Evolutionary conservation across 2,888 invertebrate genomes (phyloP).

Genomic region (Volucella zonaria): DNA sequence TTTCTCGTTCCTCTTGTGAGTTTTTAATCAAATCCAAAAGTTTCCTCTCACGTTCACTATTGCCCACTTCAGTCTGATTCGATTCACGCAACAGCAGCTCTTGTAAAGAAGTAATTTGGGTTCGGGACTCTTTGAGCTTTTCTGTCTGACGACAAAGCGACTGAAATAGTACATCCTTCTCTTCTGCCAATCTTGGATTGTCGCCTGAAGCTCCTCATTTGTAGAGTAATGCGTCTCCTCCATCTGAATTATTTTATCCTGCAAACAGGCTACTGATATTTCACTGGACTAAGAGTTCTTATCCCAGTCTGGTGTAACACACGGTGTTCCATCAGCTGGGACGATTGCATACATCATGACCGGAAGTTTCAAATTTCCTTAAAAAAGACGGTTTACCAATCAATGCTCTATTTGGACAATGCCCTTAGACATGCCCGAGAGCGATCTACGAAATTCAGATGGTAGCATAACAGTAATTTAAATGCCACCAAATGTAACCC

Average conservation of each 20-base stretch:
- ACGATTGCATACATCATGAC: no score
- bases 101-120: slow-evolving; percentile 91
- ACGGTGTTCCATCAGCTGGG: slow-evolving; percentile 84
- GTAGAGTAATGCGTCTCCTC: slow-evolving; percentile 87
- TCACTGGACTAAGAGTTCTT: slow-evolving; percentile 95
- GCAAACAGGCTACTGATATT: slow-evolving; percentile 94
- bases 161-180: slow-evolving; percentile 94
- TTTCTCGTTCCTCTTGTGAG: slow-evolving; percentile 91
- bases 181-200: slow-evolving; percentile 93
- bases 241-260: slow-evolving; percentile 93
- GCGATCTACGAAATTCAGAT: no score
- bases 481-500: no score
- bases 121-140: slow-evolving; percentile 93
- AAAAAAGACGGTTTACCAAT: no score
- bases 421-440: no score
- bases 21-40: slow-evolving; percentile 92
- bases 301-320: slow-evolving; percentile 94
- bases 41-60: slow-evolving; percentile 91
- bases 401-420: no score
- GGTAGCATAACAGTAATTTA: no score
- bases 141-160: slow-evolving; percentile 96
- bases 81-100: slow-evolving; percentile 89
- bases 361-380: no score
- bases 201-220: slow-evolving; percentile 96
- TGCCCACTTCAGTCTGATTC: slow-evolving; percentile 86